Evolutionary conservation across 2,888 invertebrate genomes (phyloP).

Genomic region (Trichogramma dendrolimi): DNA sequence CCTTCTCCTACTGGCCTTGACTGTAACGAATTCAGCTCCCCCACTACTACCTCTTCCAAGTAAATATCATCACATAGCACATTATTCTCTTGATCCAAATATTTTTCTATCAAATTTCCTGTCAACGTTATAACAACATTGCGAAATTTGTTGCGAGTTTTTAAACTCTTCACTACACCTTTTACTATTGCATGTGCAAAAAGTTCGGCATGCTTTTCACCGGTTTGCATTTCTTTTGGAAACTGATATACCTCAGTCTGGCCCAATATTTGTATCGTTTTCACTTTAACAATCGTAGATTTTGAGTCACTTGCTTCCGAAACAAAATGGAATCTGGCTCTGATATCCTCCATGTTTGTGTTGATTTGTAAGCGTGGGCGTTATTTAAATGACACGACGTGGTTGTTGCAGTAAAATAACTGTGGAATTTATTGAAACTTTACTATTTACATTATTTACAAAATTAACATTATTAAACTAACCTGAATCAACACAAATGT

Average conservation of each 20-base stretch:
- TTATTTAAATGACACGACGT: too few relatives aligned
- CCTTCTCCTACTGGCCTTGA: too few relatives aligned
- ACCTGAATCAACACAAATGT: too few relatives aligned
- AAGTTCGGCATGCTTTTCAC: conserved; percentile 20
- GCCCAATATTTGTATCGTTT: conserved; percentile 5
- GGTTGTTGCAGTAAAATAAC: too few relatives aligned
- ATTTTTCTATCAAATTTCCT: conserved; percentile 18
- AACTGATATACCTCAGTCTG: not conserved
- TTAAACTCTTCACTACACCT: conserved; percentile 25
- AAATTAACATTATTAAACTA: too few relatives aligned
- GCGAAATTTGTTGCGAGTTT: conserved; percentile 28
- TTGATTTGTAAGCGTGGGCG: conserved; percentile 18
- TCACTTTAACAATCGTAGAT: conserved; percentile 16
- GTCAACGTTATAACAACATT: conserved; percentile 28
- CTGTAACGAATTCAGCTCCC: too few relatives aligned
- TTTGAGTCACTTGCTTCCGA: conserved; percentile 21
- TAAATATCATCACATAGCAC: conserved; percentile 29
- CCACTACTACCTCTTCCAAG: conserved; percentile 22
- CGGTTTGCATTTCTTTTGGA: conserved; percentile 20
- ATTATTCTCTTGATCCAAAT: conserved; percentile 30
- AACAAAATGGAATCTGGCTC: conserved; percentile 27
- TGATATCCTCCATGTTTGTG: conserved; percentile 24
- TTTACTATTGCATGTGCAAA: conserved; percentile 23
- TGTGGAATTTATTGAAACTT: too few relatives aligned
- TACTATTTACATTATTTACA: too few relatives aligned